These are phyloP conservation scores for Amphilophus citrinellus DNA, from an alignment of 2,113 vertebrate species.

Conservation along the genomic window DNA sequence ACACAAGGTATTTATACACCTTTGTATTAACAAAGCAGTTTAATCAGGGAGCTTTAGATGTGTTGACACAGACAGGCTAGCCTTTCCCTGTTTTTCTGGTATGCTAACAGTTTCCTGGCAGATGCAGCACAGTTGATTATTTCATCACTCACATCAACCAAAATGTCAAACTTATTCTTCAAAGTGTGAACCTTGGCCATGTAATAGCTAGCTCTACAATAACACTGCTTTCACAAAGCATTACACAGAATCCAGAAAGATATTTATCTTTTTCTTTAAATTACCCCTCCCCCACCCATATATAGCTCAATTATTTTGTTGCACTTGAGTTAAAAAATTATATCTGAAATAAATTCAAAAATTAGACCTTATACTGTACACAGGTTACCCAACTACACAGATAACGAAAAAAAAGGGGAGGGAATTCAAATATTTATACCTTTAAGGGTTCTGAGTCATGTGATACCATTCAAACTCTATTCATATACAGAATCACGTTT, in stretches of 20 bases:
- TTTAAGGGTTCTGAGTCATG: constrained; percentile 77
- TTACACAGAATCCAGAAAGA: constrained; percentile 79
- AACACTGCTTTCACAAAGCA: constrained; percentile 83
- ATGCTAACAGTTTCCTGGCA: neutral
- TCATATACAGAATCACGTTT: constrained; percentile 83
- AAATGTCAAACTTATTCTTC: constrained; percentile 13
- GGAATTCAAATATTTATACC: constrained; percentile 81
- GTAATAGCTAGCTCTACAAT: constrained; percentile 70
- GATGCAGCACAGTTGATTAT: neutral
- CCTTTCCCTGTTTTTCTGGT: neutral
- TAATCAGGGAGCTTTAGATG: neutral
- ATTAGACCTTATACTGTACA: constrained; percentile 86
- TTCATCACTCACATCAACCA: neutral
- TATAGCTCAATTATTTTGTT: constrained; percentile 81
- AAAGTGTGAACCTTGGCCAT: constrained; percentile 53
- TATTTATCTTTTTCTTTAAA: constrained; percentile 72
- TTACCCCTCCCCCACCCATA: constrained; percentile 69
- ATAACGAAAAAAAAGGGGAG: constrained; percentile 82
- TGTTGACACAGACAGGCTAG: neutral
- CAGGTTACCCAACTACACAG: constrained; percentile 85
- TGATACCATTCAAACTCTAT: constrained; percentile 83
- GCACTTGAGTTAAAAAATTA: constrained; percentile 86
- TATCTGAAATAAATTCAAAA: constrained; percentile 86
- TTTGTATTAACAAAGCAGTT: neutral
- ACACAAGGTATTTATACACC: neutral